Evolutionary conservation across 2,888 invertebrate species (phyloP).

Genomic region (Mythimna ferrago): DNA sequence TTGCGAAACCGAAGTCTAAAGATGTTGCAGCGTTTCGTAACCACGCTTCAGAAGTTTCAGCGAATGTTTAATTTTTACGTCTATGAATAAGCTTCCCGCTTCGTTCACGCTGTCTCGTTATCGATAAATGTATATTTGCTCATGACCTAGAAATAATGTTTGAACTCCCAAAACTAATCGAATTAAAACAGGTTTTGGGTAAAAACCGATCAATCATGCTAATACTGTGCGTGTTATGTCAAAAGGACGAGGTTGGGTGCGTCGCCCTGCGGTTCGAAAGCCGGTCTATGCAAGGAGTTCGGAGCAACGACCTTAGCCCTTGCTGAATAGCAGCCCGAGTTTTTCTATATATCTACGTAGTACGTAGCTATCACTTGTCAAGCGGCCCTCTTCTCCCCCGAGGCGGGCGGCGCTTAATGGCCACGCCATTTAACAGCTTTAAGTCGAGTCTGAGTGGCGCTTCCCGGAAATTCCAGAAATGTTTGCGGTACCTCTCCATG

Average conservation of each 20-base stretch:
- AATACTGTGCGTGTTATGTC: conserved; percentile 65
- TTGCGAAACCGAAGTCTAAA: conserved; percentile 31
- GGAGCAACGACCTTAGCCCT: conserved; percentile 88
- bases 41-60: conserved; percentile 38
- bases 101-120: conserved; percentile 21
- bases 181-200: conserved; percentile 53
- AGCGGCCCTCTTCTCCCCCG: conserved; percentile 69
- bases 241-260: conserved; percentile 76
- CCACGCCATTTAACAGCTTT: conserved; percentile 70
- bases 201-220: conserved; percentile 68
- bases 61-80: conserved; percentile 22
- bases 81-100: background rate
- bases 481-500: conserved; percentile 26
- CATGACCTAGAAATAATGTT: conserved; percentile 29
- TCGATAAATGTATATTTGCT: conserved; percentile 20
- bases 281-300: conserved; percentile 75
- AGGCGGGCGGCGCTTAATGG: conserved; percentile 69
- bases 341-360: conserved; percentile 67
- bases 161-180: conserved; percentile 27
- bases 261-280: conserved; percentile 82
- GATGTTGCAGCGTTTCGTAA: conserved; percentile 33
- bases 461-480: conserved; percentile 66
- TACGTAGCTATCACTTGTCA: conserved; percentile 58
- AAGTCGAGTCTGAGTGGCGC: conserved; percentile 64
- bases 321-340: conserved; percentile 78